These are phyloP conservation scores for Parnassius apollo DNA, from an alignment of 2,888 invertebrate species.

Conservation along the genomic window DNA sequence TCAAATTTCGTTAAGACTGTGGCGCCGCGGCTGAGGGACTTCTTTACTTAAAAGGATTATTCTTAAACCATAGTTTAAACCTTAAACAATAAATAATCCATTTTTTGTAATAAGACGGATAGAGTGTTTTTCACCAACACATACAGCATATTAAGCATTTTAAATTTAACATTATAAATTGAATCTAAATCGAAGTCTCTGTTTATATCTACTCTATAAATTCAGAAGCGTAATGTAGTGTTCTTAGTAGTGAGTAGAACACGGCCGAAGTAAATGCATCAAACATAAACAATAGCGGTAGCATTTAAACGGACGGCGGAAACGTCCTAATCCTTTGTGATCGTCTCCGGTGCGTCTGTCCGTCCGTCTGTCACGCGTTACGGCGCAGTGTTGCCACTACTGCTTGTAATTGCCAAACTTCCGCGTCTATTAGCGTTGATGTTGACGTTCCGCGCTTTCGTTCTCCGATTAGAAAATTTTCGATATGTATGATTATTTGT, in stretches of 20 bases:
- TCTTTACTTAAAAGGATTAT: too few relatives aligned
- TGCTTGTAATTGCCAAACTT: slow-evolving; percentile 32
- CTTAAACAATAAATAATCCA: too few relatives aligned
- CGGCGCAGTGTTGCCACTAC: slow-evolving; percentile 25
- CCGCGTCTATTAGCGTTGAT: slow-evolving; percentile 29
- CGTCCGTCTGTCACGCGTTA: slow-evolving; percentile 31
- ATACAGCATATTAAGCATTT: too few relatives aligned
- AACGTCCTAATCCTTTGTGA: slow-evolving; percentile 36
- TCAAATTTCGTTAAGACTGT: too few relatives aligned
- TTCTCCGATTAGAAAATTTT: not conserved
- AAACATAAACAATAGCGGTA: slow-evolving; percentile 45
- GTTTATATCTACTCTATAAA: slow-evolving; percentile 33
- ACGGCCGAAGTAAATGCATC: slow-evolving; percentile 45
- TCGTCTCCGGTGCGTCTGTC: slow-evolving; percentile 35
- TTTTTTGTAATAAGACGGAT: too few relatives aligned
- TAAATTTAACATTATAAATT: too few relatives aligned
- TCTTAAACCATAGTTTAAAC: too few relatives aligned
- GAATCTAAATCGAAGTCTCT: not conserved
- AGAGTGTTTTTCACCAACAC: too few relatives aligned
- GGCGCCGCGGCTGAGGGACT: too few relatives aligned
- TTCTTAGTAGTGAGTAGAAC: slow-evolving; percentile 55
- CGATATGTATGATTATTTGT: too few relatives aligned
- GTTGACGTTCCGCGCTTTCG: slow-evolving; percentile 10
- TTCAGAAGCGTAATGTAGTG: slow-evolving; percentile 56
- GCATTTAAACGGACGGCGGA: slow-evolving; percentile 33